Evolutionary conservation across 2,888 invertebrate genomes (phyloP), one percentile per base, ranked within the genome.

Genomic region (Morinoia aosen): DNA sequence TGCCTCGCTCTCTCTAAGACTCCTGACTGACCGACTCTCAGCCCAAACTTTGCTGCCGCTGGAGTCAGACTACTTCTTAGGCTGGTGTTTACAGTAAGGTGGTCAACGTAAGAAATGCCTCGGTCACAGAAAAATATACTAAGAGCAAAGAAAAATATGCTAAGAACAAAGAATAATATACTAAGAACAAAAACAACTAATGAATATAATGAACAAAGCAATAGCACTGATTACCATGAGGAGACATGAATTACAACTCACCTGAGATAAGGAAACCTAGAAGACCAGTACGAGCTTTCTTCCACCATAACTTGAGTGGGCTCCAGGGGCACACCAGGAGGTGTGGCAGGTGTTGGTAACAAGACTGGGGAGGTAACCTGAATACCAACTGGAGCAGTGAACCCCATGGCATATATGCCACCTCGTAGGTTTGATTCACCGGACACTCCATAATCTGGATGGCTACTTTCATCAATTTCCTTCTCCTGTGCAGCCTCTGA

Each of bases 331-430:
- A 64, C 95, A 12, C 95, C 95, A 57, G 95, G 95, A 1, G 95
- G 95, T 10, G 95, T 95, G 95, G 61, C 64, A 48, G 95, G 95
- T 0, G 95, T 95, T 14, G 58, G 58, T 33, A 95, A 64, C 61
- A 95, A n/a, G 11, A 95, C 11, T 33, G 95, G 95, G 39, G 95
- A 95, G 11, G 95, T 95, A 16, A 64, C 95, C 33, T 95, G 58
- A 11, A 16, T 64, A 0, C 61, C 58, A 58, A 48, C 19, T n/a
- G 95, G 95, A 11, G 61, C 95, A 25, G 61, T 95, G 64, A 95
- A 95, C n/a, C 95, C 95, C 95, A 95, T 95, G 11, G 95, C 95
- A 64, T 95, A 95, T 39, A 95, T 95, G 95, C 95, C 95, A 2
- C 95, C 95, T n/a, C 95, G 58, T 0, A 95, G 93, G 57, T 93